Base-by-base conservation (phyloP, 2,797 vertebrate species). In the Pogoniulus pusillus region DNA sequence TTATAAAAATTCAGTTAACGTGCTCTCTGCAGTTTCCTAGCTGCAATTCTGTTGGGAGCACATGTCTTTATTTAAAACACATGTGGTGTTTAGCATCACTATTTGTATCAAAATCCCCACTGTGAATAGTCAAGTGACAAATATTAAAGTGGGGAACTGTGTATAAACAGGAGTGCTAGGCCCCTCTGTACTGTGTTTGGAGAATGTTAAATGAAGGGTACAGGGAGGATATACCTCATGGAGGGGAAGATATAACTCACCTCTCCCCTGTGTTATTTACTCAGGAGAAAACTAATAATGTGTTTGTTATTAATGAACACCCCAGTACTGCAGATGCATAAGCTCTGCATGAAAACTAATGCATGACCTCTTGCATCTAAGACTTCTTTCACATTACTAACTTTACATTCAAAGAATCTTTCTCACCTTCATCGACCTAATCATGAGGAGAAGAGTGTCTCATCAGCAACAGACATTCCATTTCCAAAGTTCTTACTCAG, bases 1-100 rank as follows among this genome's bases (percentile, higher is more conserved):
- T 95, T 92, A 90, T 92, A 95, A 93, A 94, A 96, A 93, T 94
- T 92, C 89, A 91, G 85, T 77, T 92, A 87, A 91, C 78, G 54
- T 71, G 83, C 64, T 89, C 39, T 89, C 76, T 91, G 87, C 85
- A 93, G 83, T 85, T 92, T 90, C 75, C 80, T 78, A 70, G 81
- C 90, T 93, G 86, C 89, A 90, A 35, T 66, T 76, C 90, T 93
- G 85, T 22, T 87, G 90, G 95, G 89, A 94, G 37, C 59, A 59
- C 8, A 16, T 35, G 3, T 82, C 86, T 87, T 72, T 92, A 43
- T 93, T 95, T 94, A 94, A 92, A 93, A 93, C 69, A 95, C 19
- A 3, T 14, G 58, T 89, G 81, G 90, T 91, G 71, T 94, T 95
- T 85, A 95, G 77, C 93, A 93, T 89, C 6, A 0, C 51, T 82